phyloP scores from a whole-genome alignment of 2,888 invertebrate species.

The Coenonympha arcania region DNA sequence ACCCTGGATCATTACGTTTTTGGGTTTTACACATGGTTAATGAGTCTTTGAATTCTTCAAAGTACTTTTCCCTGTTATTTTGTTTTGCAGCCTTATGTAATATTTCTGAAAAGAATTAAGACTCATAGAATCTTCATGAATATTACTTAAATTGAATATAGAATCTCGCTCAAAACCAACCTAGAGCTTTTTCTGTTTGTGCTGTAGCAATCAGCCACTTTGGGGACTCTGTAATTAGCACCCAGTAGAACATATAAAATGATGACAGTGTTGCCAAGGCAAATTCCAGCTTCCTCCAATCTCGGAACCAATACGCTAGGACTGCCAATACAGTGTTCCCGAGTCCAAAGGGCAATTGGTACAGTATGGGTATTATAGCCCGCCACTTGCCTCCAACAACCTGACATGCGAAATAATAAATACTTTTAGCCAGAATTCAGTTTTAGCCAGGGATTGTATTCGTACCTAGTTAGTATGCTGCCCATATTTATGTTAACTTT shows the following conservation, averaged over 20 bases:
- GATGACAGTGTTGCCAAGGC: constrained; percentile 68
- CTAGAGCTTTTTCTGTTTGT: constrained; percentile 62
- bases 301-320: constrained; percentile 73
- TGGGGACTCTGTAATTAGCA: constrained; percentile 76
- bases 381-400: constrained; percentile 76
- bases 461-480: no score
- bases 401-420: constrained; percentile 33
- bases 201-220: constrained; percentile 76
- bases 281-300: constrained; percentile 77
- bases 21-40: constrained; percentile 30
- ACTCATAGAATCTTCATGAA: background rate
- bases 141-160: constrained; percentile 9
- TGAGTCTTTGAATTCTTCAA: constrained; percentile 33
- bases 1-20: constrained; percentile 40
- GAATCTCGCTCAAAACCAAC: constrained; percentile 33
- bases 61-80: constrained; percentile 41
- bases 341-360: constrained; percentile 77
- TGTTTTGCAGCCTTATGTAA: constrained; percentile 44
- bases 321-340: constrained; percentile 74
- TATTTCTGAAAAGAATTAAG: constrained; percentile 40
- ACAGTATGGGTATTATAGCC: constrained; percentile 75
- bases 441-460: no score
- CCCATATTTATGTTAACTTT: no score
- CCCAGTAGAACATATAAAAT: constrained; percentile 62
- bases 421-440: no score